These are phyloP conservation scores for Acleris literana DNA, from an alignment of 2,888 invertebrate species.

Conservation along the genomic window DNA sequence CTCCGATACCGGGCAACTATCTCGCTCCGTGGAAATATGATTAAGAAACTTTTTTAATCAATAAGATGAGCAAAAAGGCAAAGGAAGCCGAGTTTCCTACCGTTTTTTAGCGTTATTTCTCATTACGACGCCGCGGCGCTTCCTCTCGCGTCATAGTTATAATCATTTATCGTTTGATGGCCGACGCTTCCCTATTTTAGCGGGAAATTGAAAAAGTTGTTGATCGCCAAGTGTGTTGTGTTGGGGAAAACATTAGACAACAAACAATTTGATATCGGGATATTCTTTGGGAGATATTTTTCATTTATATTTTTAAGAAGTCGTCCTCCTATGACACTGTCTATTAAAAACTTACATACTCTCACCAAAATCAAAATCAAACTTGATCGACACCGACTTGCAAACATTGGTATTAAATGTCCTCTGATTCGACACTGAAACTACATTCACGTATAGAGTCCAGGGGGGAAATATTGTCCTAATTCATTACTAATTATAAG, in stretches of 20 bases:
- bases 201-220: constrained; percentile 78
- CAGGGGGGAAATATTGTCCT: too few species aligned
- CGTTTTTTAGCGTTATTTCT: constrained; percentile 57
- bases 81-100: constrained; percentile 37
- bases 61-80: constrained; percentile 62
- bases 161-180: constrained; percentile 81
- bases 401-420: too few species aligned
- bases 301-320: too few species aligned
- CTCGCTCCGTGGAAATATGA: constrained; percentile 61
- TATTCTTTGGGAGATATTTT: too few species aligned
- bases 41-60: constrained; percentile 79
- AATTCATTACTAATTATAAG: too few species aligned
- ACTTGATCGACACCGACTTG: too few species aligned
- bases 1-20: constrained; percentile 50
- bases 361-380: too few species aligned
- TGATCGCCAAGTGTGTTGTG: constrained; percentile 49
- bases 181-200: constrained; percentile 52
- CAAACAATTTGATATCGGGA: too few species aligned
- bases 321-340: too few species aligned
- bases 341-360: too few species aligned
- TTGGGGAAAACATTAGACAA: constrained; percentile 1
- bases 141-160: constrained; percentile 75
- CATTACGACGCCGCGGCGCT: constrained; percentile 67
- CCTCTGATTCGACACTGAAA: too few species aligned
- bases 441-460: too few species aligned